Evolutionary conservation across 2,113 vertebrate genomes (phyloP), one percentile per base, ranked within the genome.

Genomic region (Philantomba maxwellii): DNA sequence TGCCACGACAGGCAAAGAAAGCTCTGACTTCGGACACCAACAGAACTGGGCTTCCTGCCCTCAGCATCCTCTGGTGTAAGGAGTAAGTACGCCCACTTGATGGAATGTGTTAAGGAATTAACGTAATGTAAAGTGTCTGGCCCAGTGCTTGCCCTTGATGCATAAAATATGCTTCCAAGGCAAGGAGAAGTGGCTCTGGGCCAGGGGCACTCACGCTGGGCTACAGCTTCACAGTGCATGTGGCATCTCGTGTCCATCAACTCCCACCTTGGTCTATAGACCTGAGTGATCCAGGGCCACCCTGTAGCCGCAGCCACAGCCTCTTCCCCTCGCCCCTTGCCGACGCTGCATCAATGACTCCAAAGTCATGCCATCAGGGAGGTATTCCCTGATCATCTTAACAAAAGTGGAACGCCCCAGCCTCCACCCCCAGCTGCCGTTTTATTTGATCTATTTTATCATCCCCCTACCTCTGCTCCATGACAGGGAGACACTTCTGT

Each of bases 71-170:
- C 58, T 78, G 55, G 2, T 60, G 36, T 66, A 70, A 93, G 80
- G 43, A 93, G 30, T 33, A 80, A 73, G 30, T 39, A 17, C 15
- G 64, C 47, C 39, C 14, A 43, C 36, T 45, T 9, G 28, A 84
- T 45, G 7, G 45, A 60, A 51, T 7, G 17, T 7, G 58, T 90
- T 45, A 77, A 64, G 58, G 51, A 81, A 43, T 98, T 66, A 57
- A 23, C 11, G 39, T n/a, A 11, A 91, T 53, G 2, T 13, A 89
- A 78, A 57, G 16, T 62, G 8, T 39, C 55, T 80, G 36, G 23
- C 25, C 39, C 30, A 30, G 12, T 17, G 9, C n/a, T 81, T 86
- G 8, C 49, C 11, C 28, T 15, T 47, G 33, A 77, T 26, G 39
- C 47, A 75, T 7, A 75, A 45, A 33, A n/a, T 58, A 26, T 66